Evolutionary conservation across 2,113 vertebrate species (phyloP).

Genomic region (Oreochromis aureus): DNA sequence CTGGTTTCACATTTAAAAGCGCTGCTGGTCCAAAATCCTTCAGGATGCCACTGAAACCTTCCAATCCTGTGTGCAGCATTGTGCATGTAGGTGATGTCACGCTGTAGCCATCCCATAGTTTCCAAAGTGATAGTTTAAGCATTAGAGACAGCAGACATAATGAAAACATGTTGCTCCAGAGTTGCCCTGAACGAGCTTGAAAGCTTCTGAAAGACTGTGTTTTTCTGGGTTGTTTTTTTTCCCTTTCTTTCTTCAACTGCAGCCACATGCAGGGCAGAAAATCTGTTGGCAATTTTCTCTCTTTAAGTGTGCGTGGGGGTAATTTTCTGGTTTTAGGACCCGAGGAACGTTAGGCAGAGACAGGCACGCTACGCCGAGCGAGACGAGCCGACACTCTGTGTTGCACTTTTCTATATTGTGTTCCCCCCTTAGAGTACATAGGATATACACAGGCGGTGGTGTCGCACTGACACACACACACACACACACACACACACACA

Average conservation of each 20-base stretch:
- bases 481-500: no score
- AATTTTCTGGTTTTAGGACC: conserved; percentile 31
- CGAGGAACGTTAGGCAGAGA: conserved; percentile 14
- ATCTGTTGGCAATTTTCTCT: conserved; percentile 53
- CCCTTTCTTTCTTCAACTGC: background rate
- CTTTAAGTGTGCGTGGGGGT: background rate
- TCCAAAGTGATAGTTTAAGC: background rate
- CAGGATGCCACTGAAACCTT: background rate
- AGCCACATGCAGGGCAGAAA: conserved; percentile 7
- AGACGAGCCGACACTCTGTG: background rate
- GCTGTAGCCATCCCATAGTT: background rate
- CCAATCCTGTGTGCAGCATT: background rate
- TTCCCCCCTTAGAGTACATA: background rate
- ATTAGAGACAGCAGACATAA: background rate
- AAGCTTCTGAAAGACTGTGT: background rate
- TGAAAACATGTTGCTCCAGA: background rate
- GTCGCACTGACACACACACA: background rate
- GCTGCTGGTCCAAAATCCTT: background rate
- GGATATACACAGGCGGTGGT: background rate
- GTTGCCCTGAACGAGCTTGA: background rate
- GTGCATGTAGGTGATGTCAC: background rate
- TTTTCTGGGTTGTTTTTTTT: background rate
- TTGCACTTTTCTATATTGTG: background rate
- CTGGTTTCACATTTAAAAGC: background rate
- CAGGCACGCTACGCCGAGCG: conserved; percentile 11